Evolutionary conservation across 2,888 invertebrate species (phyloP).

Genomic region (Amphimallon solstitiale): DNA sequence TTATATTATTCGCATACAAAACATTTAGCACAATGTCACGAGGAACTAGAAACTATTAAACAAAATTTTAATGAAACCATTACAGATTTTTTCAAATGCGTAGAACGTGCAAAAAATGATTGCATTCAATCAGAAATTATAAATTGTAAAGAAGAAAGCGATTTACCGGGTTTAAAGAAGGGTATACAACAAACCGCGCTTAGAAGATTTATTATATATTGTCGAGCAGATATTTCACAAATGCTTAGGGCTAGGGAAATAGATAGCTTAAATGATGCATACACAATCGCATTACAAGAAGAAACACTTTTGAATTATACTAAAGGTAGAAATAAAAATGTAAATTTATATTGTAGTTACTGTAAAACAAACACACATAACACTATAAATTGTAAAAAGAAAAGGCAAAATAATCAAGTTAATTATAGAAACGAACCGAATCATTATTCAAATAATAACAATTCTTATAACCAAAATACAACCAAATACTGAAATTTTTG

Average conservation of each 20-base stretch:
- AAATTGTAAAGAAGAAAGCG: neutral
- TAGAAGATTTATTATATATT: conserved; percentile 38
- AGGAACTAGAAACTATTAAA: conserved; percentile 40
- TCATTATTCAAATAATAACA: neutral
- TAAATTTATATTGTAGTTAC: conserved; percentile 3
- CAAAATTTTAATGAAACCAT: conserved; percentile 36
- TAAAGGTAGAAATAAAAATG: neutral
- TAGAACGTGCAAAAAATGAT: conserved; percentile 41
- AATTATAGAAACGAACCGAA: neutral
- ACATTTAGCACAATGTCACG: conserved; percentile 35
- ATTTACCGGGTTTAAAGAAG: conserved; percentile 20
- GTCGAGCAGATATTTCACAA: conserved; percentile 35
- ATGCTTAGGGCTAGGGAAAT: conserved; percentile 39
- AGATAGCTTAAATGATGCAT: conserved; percentile 35
- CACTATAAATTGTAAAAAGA: conserved; percentile 25
- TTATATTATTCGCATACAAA: conserved; percentile 35
- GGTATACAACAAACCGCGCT: conserved; percentile 35
- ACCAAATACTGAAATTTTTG: conserved; percentile 39
- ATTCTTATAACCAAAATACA: neutral
- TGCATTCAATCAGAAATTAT: conserved; percentile 33
- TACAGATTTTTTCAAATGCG: conserved; percentile 40
- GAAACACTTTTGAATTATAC: conserved; percentile 34
- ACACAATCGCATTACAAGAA: conserved; percentile 38
- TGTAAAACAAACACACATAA: conserved; percentile 29
- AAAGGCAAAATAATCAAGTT: neutral